Base-by-base conservation (phyloP, 2,888 invertebrate genomes). In the Conops quadrifasciatus region DNA sequence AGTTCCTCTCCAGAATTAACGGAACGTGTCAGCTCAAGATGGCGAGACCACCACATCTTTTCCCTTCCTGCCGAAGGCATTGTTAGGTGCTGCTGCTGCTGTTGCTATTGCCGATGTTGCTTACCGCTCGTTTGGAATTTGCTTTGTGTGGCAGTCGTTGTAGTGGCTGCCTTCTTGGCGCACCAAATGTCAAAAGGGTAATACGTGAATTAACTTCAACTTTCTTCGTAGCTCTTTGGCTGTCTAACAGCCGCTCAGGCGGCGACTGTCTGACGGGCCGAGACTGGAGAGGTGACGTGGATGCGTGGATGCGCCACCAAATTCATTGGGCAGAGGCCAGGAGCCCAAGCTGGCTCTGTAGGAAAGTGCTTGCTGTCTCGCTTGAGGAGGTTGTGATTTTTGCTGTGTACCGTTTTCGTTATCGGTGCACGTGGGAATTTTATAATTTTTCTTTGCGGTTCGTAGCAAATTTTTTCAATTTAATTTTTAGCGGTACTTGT, bases 111-210 rank as follows among this genome's bases (percentile, higher is more conserved):
- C 79, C 76, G 77, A 77, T 79, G 80, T 77, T 78, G 76, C 77
- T 74, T 21, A 53, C 15, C 13, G 19, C 53, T 58, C 15, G 67
- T 74, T 75, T 30, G 28, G 16, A n/a, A 19, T 65, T 49, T 26
- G 47, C 26, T 67, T 36, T n/a, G 49, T 53, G 63, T 49, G 59
- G 67, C 67, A 30, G 62, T 70, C 60, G 47, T 62, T 70, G 56
- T 36, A 9, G 49, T 69, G 64, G 58, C 49, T 70, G 67, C 73
- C 75, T 75, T 74, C 5, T 11, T 71, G 77, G 79, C 77, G 75
- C 76, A 76, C 77, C 77, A 82, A 83, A 83, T 83, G 83, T 81
- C 82, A 82, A 79, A 77, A 82, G 82, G 82, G 81, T 82, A 82
- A 82, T 83, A 81, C 81, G 82, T 81, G 82, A 80, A 81, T 79